Evolutionary conservation across 2,888 invertebrate species (phyloP), one percentile per base, ranked within the genome.

Genomic region (Hypomecis punctinalis): DNA sequence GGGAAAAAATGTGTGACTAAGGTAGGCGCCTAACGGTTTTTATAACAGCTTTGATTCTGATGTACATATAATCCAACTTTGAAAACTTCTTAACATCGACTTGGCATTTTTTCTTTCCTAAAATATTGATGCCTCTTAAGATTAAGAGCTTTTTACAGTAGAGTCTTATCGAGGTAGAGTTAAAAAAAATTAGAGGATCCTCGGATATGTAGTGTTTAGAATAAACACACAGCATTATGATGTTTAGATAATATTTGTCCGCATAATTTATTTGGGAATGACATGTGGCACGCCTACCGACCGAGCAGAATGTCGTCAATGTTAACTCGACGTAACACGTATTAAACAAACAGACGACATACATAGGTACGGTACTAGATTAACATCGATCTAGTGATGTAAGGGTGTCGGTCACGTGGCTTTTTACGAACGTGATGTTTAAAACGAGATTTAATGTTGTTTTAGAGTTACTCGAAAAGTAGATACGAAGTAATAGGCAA

Each of bases 141-240:
- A n/a, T 39, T 39, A 51, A 51, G 13, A 23, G 39, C 23, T 40
- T 52, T 39, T 52, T 23, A 23, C 39, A 40, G 10, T 5, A 37
- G n/a, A 52, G 37, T 5, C 5, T 0, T 23, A 40, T 52, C 40
- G 13, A 23, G 49, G 58, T 42, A 49, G 39, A 39, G 39, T 13
- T 5, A 33, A 45, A 53, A 56, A 45, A 45, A 56, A 33, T 3
- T 46, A 3, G 11, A 48, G 53, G 48, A 55, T 48, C 36, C 35
- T n/a, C 9, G 35, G 4, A 8, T 49, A 61, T 36, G 47, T 49
- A 42, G 55, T 63, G n/a, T 43, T 63, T 63, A 47, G 42, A 48
- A 48, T 59, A 54, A 51, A 51, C 35, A 55, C 54, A 64, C 36
- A 64, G 43, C 33, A 33, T 48, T 49, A 45, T 39, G 52, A 23